Percentiles rank a stretch among this genome's conserved stretches.
Evolutionary conservation across 2,797 vertebrate genomes (phyloP).

Genomic region (Catharus ustulatus): DNA sequence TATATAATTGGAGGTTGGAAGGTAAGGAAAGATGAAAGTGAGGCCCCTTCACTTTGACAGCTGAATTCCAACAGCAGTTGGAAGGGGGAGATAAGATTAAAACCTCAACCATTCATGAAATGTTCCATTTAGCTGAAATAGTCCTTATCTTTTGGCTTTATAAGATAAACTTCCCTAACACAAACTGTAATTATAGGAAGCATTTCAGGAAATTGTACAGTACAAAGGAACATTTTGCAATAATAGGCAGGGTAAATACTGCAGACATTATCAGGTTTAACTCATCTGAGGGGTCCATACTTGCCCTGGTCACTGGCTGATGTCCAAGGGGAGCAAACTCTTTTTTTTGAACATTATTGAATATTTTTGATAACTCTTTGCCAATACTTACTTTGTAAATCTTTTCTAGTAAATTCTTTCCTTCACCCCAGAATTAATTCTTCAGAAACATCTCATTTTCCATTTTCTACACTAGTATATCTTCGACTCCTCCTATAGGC

Average conservation of each 20-base stretch:
- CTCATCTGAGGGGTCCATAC: slow-evolving; percentile 56
- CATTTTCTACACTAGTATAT: slow-evolving; percentile 1
- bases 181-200: slow-evolving; percentile 52
- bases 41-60: slow-evolving; percentile 11
- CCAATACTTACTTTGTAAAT: slow-evolving; percentile 44
- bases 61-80: slow-evolving; percentile 37
- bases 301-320: slow-evolving; percentile 67
- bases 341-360: slow-evolving; percentile 67
- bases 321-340: slow-evolving; percentile 53
- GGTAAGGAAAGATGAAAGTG: not conserved
- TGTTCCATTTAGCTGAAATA: not conserved
- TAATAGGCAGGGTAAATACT: not conserved
- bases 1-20: not conserved
- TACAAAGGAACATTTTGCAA: slow-evolving; percentile 60
- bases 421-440: slow-evolving; percentile 24
- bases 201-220: slow-evolving; percentile 57
- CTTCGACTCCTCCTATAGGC: not conserved
- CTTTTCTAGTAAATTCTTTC: slow-evolving; percentile 13
- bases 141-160: slow-evolving; percentile 45
- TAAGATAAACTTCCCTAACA: slow-evolving; percentile 49
- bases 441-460: slow-evolving; percentile 42
- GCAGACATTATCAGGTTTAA: slow-evolving; percentile 48
- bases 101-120: not conserved
- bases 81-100: slow-evolving; percentile 43
- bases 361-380: slow-evolving; percentile 62